Evolutionary conservation across 2,797 vertebrate species (phyloP).

Genomic region (Anabas testudineus): DNA sequence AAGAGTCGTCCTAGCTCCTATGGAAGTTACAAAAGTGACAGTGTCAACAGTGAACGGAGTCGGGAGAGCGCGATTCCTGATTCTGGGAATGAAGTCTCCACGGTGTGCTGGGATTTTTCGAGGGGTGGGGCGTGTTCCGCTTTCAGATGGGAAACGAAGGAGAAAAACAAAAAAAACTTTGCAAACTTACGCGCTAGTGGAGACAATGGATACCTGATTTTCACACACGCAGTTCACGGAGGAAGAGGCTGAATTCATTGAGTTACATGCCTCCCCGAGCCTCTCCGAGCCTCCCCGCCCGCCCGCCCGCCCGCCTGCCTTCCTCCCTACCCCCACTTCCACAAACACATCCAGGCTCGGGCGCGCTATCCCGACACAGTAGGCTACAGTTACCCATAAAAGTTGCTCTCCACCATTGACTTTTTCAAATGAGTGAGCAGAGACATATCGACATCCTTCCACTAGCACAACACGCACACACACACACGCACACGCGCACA

Average conservation of each 20-base stretch:
- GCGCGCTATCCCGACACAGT: slow-evolving; percentile 64
- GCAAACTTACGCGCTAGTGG: slow-evolving; percentile 69
- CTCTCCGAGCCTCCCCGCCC: slow-evolving; percentile 2
- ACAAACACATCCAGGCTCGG: slow-evolving; percentile 65
- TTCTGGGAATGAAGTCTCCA: slow-evolving; percentile 72
- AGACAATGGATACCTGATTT: slow-evolving; percentile 64
- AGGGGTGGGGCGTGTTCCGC: slow-evolving; percentile 85
- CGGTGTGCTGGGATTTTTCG: slow-evolving; percentile 77
- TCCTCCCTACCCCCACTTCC: slow-evolving; percentile 66
- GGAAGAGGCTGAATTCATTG: slow-evolving; percentile 45
- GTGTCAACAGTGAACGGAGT: slow-evolving; percentile 52
- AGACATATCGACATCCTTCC: slow-evolving; percentile 61
- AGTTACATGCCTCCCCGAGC: slow-evolving; percentile 35
- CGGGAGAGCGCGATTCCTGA: slow-evolving; percentile 66
- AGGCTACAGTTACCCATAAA: slow-evolving; percentile 59
- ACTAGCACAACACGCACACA: slow-evolving; percentile 18
- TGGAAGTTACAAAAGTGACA: slow-evolving; percentile 29
- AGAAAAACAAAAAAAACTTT: slow-evolving; percentile 74
- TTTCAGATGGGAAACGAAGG: slow-evolving; percentile 69
- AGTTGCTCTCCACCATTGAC: slow-evolving; percentile 76
- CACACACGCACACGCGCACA: too few relatives aligned
- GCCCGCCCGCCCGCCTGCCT: background rate
- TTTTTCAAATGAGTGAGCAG: slow-evolving; percentile 66
- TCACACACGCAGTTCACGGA: slow-evolving; percentile 22
- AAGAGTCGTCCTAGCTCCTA: too few relatives aligned